These are phyloP conservation scores for Troides aeacus DNA, from an alignment of 2,888 invertebrate species.

Conservation along the genomic window DNA sequence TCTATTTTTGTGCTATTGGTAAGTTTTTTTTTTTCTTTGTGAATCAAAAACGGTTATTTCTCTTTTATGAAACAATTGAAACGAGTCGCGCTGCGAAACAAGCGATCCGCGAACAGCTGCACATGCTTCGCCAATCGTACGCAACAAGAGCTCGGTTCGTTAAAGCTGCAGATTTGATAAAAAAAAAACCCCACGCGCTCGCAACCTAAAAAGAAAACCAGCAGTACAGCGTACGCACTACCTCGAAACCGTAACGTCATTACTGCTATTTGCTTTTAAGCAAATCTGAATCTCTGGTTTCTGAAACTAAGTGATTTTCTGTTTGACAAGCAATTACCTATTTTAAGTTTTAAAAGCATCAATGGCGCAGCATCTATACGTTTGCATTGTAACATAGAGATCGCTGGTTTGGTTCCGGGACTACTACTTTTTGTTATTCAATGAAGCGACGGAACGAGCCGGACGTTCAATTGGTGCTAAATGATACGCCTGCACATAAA, in stretches of 20 bases:
- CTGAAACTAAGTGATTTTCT: constrained; percentile 52
- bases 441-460: too few species aligned
- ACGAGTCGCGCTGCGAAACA: constrained; percentile 15
- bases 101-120: constrained; percentile 51
- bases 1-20: too few species aligned
- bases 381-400: too few species aligned
- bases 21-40: not conserved
- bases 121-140: constrained; percentile 47
- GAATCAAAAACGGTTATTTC: constrained; percentile 5
- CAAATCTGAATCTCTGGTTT: constrained; percentile 47
- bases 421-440: too few species aligned
- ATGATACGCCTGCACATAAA: too few species aligned
- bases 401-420: too few species aligned
- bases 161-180: constrained; percentile 69
- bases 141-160: constrained; percentile 71
- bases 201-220: constrained; percentile 65
- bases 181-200: constrained; percentile 67
- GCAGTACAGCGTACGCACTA: constrained; percentile 59
- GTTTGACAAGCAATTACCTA: constrained; percentile 36
- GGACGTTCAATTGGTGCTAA: too few species aligned
- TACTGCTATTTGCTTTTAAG: constrained; percentile 35
- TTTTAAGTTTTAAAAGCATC: constrained; percentile 5
- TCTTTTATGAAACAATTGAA: constrained; percentile 31
- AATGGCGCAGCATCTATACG: too few species aligned
- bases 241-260: constrained; percentile 47